Evolutionary conservation across 1,140 invertebrate genomes (phyloP), one percentile per base, ranked within the genome.

Genomic region (Drosophila nasuta): DNA sequence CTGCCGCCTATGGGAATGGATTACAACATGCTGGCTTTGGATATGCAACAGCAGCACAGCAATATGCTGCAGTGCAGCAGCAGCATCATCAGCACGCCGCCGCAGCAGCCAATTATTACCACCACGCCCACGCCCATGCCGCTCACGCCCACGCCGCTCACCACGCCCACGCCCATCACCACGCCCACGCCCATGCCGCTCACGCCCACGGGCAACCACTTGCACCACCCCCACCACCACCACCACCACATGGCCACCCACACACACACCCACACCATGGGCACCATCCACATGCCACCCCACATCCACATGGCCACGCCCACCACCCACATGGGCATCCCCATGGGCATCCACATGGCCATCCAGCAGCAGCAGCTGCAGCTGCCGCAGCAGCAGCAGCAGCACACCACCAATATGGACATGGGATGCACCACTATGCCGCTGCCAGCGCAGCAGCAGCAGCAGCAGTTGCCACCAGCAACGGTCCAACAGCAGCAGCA

Each of bases 11-110:
- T 88, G 85, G 85, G 20, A 88, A 88, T 88, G 83, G 83, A 88
- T 15, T 91, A 85, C 92, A 92, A 82, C 91, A 92, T 87, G 91
- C 91, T 89, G 79, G 91, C 81, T 93, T 92, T 92, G 88, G 88
- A 79, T 92, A 92, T 88, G 87, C 89, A 81, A 68, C 82, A 85
- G 81, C 80, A 76, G 89, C 91, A 75, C 82, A 86, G 68, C 82
- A 86, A 49, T 86, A 86, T 86, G 85, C 82, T 82, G 82, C 76
- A 79, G 81, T 83, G 81, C 83, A 87, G 77, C 85, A 89, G 70
- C 86, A 88, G 65, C 83, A 8, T 38, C 35, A 38, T 38, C 35
- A 88, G 74, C 83, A 88, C 74, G 86, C 68, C 30, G 66, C 66
- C 41, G 58, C 82, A 71, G 82, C 82, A 77, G 82, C 82, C 77